These are phyloP conservation scores for Nebria ingens DNA, from an alignment of 1,140 invertebrate genomes.

Conservation along the genomic window DNA sequence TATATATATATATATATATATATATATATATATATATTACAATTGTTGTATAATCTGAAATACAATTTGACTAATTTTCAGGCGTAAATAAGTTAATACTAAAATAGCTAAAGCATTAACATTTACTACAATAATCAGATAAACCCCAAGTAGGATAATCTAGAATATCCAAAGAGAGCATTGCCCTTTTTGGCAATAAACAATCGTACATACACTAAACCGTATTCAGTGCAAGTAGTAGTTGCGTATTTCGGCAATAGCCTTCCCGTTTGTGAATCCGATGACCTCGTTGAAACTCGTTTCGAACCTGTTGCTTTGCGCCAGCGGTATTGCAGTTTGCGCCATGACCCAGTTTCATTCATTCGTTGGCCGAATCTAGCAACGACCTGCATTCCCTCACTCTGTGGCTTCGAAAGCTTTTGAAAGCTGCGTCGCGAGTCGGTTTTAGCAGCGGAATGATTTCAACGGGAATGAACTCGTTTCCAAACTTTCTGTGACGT, in stretches of 20 bases:
- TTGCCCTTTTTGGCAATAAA: not conserved
- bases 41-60: too few relatives aligned
- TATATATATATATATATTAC: too few relatives aligned
- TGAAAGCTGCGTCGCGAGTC: too few relatives aligned
- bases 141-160: too few relatives aligned
- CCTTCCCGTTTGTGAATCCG: too few relatives aligned
- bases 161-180: too few relatives aligned
- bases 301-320: not conserved
- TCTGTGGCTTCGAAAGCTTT: not conserved
- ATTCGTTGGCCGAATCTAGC: not conserved
- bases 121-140: too few relatives aligned
- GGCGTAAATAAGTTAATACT: too few relatives aligned
- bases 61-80: too few relatives aligned
- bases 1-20: too few relatives aligned
- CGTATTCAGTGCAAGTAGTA: not conserved
- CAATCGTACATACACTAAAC: not conserved
- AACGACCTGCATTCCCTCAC: not conserved
- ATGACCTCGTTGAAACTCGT: not conserved
- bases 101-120: too few relatives aligned
- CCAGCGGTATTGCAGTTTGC: not conserved
- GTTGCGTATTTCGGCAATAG: not conserved
- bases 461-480: not conserved
- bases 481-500: not conserved
- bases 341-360: not conserved
- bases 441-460: not conserved